A percentile compares a stretch with the other conserved stretches of the same genome.
These are phyloP conservation scores for Oryzias javanicus DNA, from an alignment of 2,113 vertebrate genomes.

Conservation along the genomic window DNA sequence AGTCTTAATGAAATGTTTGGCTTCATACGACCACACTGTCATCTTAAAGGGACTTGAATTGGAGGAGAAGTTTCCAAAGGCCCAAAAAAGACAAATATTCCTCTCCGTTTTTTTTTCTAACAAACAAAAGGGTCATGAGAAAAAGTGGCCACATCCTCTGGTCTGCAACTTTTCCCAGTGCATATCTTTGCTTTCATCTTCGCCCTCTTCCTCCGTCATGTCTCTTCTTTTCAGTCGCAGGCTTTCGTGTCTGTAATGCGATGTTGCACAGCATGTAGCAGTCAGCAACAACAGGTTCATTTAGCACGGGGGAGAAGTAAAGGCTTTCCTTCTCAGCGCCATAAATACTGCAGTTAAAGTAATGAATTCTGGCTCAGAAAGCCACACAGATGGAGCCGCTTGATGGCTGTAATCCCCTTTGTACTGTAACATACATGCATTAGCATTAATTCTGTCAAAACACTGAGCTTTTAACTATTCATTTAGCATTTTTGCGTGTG, in stretches of 20 bases:
- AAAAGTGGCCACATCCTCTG: constrained; percentile 65
- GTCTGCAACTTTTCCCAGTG: constrained; percentile 56
- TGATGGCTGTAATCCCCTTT: constrained; percentile 35
- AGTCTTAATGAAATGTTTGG: background rate
- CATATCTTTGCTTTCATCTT: constrained; percentile 54
- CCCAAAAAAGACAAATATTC: constrained; percentile 9
- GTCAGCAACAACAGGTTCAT: constrained; percentile 44
- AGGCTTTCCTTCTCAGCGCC: constrained; percentile 41
- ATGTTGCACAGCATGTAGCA: constrained; percentile 44
- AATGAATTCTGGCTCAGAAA: constrained; percentile 46
- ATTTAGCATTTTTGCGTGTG: background rate
- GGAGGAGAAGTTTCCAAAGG: constrained; percentile 35
- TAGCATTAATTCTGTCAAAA: constrained; percentile 24
- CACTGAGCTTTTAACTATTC: constrained; percentile 19
- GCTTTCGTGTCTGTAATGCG: constrained; percentile 40
- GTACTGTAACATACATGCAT: constrained; percentile 26
- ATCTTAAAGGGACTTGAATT: constrained; percentile 38
- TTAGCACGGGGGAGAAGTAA: constrained; percentile 37
- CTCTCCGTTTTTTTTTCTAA: constrained; percentile 5
- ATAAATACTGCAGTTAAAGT: constrained; percentile 40
- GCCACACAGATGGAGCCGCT: constrained; percentile 49
- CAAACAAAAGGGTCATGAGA: constrained; percentile 60
- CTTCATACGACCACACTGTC: constrained; percentile 25
- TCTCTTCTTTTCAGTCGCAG: constrained; percentile 40
- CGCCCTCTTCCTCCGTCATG: constrained; percentile 24